Base-by-base conservation (phyloP, 2,888 invertebrate species). In the Cecidostiba fungosa region DNA sequence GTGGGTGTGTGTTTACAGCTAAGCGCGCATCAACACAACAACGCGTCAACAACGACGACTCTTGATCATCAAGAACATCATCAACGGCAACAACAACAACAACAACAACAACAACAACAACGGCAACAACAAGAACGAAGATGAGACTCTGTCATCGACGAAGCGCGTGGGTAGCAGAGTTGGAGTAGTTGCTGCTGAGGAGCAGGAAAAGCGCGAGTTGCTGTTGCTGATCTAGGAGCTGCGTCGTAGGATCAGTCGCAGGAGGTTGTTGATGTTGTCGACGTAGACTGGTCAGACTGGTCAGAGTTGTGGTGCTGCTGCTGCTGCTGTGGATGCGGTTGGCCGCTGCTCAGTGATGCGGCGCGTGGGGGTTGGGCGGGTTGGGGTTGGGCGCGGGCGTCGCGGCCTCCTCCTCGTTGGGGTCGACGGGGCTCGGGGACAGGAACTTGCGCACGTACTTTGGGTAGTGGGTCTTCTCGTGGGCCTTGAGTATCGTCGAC, bases 381-480 rank as follows among this genome's bases (percentile, higher is more conserved):
- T 84, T 77, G 62, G 84, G 86, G 50, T 85, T 39, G 43, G 23
- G 39, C 2, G 77, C 54, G 54, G 77, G 39, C 47, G 70, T 79
- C 83, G 70, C 77, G 29, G 73, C 81, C 92, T 96, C 95, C 93
- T 97, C 97, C 94, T 97, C 97, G 93, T 97, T 96, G 89, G 96
- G 96, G 93, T 97, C 97, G 90, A 97, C 96, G 89, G 97, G 97
- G 93, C 97, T 97, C 89, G 97, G 97, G 91, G 97, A 97, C 90
- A 97, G 95, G 94, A 97, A 97, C 94, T 97, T 97, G 91, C 97
- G 96, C 93, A 97, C 97, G 94, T 97, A 97, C 94, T 98, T 98
- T 89, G 98, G 98, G 94, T 97, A 98, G 94, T 98, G 98, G 88
- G 98, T 98, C 94, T 98, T 98, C 94, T 98, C 98, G 94, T 98